Conservation (phyloP, 1,140 invertebrate species). For the Dryas iulia region DNA sequence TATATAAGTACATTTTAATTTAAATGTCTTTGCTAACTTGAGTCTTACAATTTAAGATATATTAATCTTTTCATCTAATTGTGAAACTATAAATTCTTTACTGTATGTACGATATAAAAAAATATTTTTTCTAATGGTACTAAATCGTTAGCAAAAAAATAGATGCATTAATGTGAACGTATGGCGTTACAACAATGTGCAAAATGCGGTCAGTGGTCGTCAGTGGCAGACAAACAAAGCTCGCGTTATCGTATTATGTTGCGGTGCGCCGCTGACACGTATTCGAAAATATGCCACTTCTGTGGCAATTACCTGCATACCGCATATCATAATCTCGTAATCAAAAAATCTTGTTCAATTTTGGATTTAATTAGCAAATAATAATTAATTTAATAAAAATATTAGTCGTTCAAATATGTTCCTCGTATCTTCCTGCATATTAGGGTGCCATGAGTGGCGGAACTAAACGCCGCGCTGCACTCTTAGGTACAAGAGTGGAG, state of each 20-base stretch:
- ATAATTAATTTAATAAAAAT: background rate
- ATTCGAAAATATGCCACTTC: constrained; percentile 5
- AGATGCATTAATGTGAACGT: background rate
- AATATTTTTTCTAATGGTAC: background rate
- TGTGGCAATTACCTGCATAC: constrained; percentile 1
- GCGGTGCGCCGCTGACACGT: background rate
- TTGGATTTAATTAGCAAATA: background rate
- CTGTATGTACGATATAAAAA: too few relatives aligned
- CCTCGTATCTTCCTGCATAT: too few relatives aligned
- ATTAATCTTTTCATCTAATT: too few relatives aligned
- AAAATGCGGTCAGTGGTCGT: constrained; percentile 11
- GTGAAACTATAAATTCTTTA: too few relatives aligned
- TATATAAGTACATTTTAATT: too few relatives aligned
- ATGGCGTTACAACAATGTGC: constrained; percentile 16
- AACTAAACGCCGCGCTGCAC: too few relatives aligned
- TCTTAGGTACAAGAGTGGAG: too few relatives aligned
- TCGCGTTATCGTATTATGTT: constrained; percentile 20
- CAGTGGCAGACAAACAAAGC: constrained; percentile 21
- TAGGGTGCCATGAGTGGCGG: too few relatives aligned
- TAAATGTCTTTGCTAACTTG: too few relatives aligned
- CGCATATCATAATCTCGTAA: background rate
- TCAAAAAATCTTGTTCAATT: background rate
- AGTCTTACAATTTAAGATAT: too few relatives aligned
- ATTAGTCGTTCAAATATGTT: background rate
- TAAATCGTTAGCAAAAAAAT: background rate